A percentile compares a stretch with the other conserved stretches of the same genome.
Conservation (phyloP, 2,113 vertebrate species). For the Gobiocypris rarus region DNA sequence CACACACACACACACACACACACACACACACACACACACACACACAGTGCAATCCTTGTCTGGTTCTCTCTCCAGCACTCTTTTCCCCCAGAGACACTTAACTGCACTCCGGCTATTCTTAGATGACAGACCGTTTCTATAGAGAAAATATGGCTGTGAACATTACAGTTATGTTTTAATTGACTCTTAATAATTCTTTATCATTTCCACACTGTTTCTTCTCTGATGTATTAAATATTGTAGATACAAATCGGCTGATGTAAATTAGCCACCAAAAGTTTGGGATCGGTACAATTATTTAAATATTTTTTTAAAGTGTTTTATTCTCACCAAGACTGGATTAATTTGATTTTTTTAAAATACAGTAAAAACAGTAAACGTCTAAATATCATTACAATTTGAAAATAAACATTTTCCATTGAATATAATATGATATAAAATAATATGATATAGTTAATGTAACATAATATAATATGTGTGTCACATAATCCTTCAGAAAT, state of each 20-base stretch:
- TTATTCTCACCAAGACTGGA: not conserved
- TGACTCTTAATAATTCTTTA: constrained; percentile 7
- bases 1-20: too few relatives aligned
- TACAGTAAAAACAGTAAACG: not conserved
- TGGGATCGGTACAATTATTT: not conserved
- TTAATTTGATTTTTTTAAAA: not conserved
- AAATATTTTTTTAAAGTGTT: not conserved
- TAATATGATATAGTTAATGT: too few relatives aligned
- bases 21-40: not conserved
- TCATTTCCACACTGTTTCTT: constrained; percentile 6
- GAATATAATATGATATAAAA: too few relatives aligned
- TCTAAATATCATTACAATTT: not conserved
- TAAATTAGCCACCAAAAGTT: not conserved
- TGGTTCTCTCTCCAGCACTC: not conserved
- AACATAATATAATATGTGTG: too few relatives aligned
- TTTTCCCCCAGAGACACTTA: not conserved
- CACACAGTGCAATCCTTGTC: not conserved
- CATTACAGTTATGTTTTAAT: constrained; percentile 18
- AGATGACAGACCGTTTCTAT: constrained; percentile 24
- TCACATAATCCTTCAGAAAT: too few relatives aligned
- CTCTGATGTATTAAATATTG: not conserved
- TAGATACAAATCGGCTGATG: not conserved
- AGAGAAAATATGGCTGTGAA: constrained; percentile 21
- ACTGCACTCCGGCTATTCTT: constrained; percentile 14
- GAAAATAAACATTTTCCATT: not conserved